These are phyloP conservation scores for Epinephelus coioides DNA, from an alignment of 2,797 vertebrate species.

Conservation along the genomic window DNA sequence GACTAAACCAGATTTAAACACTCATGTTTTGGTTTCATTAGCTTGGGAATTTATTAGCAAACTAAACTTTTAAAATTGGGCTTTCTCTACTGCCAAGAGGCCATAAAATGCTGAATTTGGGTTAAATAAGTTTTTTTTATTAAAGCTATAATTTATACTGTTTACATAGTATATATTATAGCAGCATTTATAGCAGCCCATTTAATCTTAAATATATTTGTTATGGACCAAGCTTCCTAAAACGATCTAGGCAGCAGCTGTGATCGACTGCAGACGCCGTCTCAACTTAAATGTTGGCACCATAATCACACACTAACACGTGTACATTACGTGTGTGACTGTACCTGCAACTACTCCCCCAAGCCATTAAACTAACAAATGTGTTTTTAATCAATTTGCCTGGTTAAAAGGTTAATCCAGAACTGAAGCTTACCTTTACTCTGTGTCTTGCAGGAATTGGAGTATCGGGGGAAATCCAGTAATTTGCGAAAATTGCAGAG, in stretches of 20 bases:
- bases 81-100: no score
- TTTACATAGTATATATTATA: no score
- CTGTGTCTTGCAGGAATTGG: neutral
- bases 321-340: neutral
- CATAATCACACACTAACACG: neutral
- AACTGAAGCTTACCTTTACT: slow-evolving; percentile 23
- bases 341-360: neutral
- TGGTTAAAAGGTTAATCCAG: slow-evolving; percentile 23
- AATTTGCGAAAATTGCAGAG: slow-evolving; percentile 50
- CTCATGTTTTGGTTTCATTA: no score
- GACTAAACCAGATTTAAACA: no score
- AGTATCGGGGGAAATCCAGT: slow-evolving; percentile 24
- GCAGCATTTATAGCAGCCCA: no score
- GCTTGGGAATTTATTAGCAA: no score
- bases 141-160: no score
- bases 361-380: slow-evolving; percentile 15
- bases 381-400: slow-evolving; percentile 33
- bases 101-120: no score
- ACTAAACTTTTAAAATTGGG: no score
- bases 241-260: slow-evolving; percentile 6
- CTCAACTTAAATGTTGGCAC: slow-evolving; percentile 1
- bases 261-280: neutral
- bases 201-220: no score
- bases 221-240: no score
- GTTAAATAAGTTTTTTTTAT: no score